Conservation (phyloP, 2,797 vertebrate species). For the Sebastes reedi region DNA sequence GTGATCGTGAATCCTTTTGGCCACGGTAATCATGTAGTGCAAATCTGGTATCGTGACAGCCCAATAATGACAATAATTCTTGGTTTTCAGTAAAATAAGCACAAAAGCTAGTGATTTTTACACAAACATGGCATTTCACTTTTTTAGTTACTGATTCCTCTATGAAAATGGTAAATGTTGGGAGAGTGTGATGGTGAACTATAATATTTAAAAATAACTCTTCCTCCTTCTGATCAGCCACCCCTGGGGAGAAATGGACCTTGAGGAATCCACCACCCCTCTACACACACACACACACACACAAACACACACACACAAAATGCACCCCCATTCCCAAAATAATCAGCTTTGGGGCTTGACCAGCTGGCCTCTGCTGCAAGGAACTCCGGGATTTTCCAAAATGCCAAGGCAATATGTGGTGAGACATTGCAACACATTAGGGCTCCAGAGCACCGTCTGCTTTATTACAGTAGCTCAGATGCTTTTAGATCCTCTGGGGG, state of each 20-base stretch:
- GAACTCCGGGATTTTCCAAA: conserved; percentile 47
- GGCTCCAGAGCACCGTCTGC: neutral
- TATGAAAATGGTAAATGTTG: neutral
- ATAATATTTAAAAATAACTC: neutral
- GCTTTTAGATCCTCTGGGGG: neutral
- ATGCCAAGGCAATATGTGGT: conserved; percentile 13
- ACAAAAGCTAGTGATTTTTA: neutral
- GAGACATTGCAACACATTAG: conserved; percentile 22
- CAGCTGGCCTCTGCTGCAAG: conserved; percentile 52
- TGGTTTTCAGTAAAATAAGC: neutral
- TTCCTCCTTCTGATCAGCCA: neutral
- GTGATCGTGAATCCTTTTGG: neutral
- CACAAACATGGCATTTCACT: neutral
- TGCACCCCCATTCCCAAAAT: conserved; percentile 46
- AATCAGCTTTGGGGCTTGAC: conserved; percentile 68
- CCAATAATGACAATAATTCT: too few relatives aligned
- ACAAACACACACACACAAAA: neutral
- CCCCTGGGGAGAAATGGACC: neutral
- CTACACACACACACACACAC: neutral
- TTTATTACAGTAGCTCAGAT: conserved; percentile 2
- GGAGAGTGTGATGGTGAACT: neutral
- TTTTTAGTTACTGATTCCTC: neutral
- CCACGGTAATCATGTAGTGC: neutral
- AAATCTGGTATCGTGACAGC: neutral
- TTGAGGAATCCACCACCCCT: neutral